Base-by-base conservation (phyloP, 2,888 invertebrate species). In the Tiphia femorata region DNA sequence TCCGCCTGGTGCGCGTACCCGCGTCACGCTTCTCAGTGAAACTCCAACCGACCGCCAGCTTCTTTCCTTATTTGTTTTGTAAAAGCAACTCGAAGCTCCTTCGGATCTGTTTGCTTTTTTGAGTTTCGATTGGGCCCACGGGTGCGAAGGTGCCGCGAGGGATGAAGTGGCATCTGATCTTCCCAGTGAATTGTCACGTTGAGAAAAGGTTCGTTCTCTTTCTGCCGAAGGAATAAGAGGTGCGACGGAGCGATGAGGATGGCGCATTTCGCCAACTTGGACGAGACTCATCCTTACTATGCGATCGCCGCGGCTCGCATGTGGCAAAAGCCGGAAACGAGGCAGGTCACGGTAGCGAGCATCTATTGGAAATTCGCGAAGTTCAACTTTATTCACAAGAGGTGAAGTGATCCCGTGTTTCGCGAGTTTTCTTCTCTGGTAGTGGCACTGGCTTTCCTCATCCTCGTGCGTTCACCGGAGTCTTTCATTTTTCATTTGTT, bases 291-390 rank as follows among this genome's bases (percentile, higher is more conserved):
- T 59, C 79, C 79, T 49, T 79, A 75, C 55, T 75, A 63, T 58
- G 69, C 64, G 21, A 73, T 79, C 46, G 77, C 77, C 12, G 77
- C 76, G 12, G 66, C 70, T 30, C 73, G 77, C 55, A 79, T 79
- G 77, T 67, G 63, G 57, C 76, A 75, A 57, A 73, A 70, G 16
- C 70, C 75, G 25, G 77, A 77, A 70, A 64, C 58, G 7, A 77
- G 69, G 60, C 61, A 65, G 40, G 68, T 79, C 50, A 79, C 79
- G 6, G 56, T 65, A 43, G 79, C 70, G 37, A 72, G 73, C 52
- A 60, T 77, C 54, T 79, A 75, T 71, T 79, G 79, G 79, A 78
- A 78, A 66, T 77, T 77, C 38, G 79, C 72, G 12, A 76, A 77
- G 37, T 75, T 74, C 75, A 77, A 79, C 72, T 77, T 76, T 53